These are phyloP conservation scores for Plestiodon gilberti DNA, from an alignment of 2,113 vertebrate genomes.

Conservation along the genomic window DNA sequence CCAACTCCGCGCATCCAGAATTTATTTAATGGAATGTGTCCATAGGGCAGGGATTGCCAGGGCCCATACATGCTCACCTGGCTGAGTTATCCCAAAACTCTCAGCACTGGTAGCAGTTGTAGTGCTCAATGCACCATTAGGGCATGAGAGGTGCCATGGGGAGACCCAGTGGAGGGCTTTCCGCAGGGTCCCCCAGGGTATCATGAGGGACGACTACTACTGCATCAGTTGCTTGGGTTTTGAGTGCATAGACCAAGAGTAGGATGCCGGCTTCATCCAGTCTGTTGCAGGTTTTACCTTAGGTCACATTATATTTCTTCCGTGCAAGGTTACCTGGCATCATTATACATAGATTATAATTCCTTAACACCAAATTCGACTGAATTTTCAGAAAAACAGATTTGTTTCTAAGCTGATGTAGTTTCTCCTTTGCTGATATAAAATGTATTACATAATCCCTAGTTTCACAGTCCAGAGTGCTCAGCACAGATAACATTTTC, in stretches of 20 bases:
- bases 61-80: too few species aligned
- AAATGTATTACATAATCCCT: slow-evolving; percentile 69
- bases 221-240: background rate
- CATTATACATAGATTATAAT: slow-evolving; percentile 46
- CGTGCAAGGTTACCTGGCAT: background rate
- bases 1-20: too few species aligned
- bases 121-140: too few species aligned
- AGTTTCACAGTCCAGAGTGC: slow-evolving; percentile 65
- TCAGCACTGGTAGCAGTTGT: too few species aligned
- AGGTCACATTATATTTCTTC: slow-evolving; percentile 10
- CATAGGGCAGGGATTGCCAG: too few species aligned
- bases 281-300: background rate
- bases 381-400: slow-evolving; percentile 62
- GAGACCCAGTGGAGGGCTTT: too few species aligned
- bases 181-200: too few species aligned
- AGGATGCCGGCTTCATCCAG: background rate
- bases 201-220: too few species aligned
- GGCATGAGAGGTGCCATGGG: too few species aligned
- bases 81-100: too few species aligned
- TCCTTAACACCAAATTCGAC: slow-evolving; percentile 60
- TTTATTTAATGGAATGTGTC: too few species aligned
- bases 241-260: background rate
- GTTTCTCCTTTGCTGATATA: slow-evolving; percentile 62
- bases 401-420: slow-evolving; percentile 71
- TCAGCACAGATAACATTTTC: slow-evolving; percentile 72